Percentiles rank a stretch among this genome's conserved stretches.
phyloP scores from a whole-genome alignment of 2,888 invertebrate species.

The Drosophila tripunctata region DNA sequence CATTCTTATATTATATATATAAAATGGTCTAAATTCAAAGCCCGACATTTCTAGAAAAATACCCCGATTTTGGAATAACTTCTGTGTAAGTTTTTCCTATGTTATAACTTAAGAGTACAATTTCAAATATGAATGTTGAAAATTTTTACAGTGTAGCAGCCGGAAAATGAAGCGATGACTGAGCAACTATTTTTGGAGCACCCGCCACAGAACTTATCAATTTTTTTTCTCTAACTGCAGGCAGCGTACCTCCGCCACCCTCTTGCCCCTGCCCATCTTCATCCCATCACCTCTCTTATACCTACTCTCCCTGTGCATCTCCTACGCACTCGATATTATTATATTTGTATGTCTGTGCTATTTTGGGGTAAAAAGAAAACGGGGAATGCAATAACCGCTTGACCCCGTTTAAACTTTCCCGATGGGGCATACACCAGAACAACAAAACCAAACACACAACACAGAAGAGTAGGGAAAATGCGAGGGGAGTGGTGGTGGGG shows the following conservation, averaged over 20 bases:
- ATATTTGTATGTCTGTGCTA: constrained; percentile 69
- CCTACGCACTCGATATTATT: constrained; percentile 45
- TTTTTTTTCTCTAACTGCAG: constrained; percentile 39
- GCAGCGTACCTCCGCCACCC: not conserved
- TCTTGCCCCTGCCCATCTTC: not conserved
- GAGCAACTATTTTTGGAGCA: constrained; percentile 68
- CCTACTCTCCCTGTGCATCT: not conserved
- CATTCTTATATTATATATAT: too few species aligned
- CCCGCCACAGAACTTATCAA: constrained; percentile 54
- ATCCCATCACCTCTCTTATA: not conserved
- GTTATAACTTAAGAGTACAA: not conserved
- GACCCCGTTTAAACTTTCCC: constrained; percentile 75
- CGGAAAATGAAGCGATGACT: constrained; percentile 57
- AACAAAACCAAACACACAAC: too few species aligned
- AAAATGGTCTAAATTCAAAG: too few species aligned
- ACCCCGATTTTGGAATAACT: too few species aligned
- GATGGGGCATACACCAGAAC: constrained; percentile 19
- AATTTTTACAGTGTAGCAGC: constrained; percentile 24
- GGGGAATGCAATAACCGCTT: constrained; percentile 74
- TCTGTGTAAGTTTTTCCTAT: too few species aligned
- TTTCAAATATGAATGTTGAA: too few species aligned
- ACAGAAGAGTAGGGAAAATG: not conserved
- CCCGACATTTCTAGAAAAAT: too few species aligned
- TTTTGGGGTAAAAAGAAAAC: constrained; percentile 62
- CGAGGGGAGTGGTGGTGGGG: not conserved